Evolutionary conservation across 1,140 invertebrate genomes (phyloP).

Genomic region (Berghia stephanieae): DNA sequence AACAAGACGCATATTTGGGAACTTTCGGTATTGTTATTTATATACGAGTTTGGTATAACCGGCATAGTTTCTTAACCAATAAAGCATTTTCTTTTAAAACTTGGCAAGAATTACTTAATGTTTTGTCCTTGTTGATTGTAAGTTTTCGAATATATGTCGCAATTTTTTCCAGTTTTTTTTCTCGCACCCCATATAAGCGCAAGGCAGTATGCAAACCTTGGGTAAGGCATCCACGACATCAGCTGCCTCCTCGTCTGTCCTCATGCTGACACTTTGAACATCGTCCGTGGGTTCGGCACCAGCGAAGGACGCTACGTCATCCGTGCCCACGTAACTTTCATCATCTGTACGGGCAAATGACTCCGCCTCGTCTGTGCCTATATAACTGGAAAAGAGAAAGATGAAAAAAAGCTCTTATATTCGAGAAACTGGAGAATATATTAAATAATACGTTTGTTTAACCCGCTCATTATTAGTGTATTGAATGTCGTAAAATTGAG

Average conservation of each 20-base stretch:
- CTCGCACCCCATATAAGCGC: neutral
- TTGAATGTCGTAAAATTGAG: too few species aligned
- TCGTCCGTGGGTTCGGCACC: conserved; percentile 39
- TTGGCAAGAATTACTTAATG: too few species aligned
- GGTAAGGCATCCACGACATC: conserved; percentile 66
- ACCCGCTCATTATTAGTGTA: neutral
- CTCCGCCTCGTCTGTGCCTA: conserved; percentile 48
- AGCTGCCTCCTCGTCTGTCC: conserved; percentile 64
- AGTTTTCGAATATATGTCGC: too few species aligned
- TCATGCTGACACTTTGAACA: conserved; percentile 39
- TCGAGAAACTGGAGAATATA: neutral
- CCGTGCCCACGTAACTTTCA: conserved; percentile 52
- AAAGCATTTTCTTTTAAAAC: too few species aligned
- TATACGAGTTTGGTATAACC: too few species aligned
- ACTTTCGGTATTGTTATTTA: too few species aligned
- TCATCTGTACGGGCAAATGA: conserved; percentile 55
- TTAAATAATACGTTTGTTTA: neutral
- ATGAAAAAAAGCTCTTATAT: neutral
- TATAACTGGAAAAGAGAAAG: conserved; percentile 39
- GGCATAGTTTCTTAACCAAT: too few species aligned
- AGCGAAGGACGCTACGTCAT: conserved; percentile 63
- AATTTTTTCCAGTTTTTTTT: too few species aligned
- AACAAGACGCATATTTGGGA: too few species aligned
- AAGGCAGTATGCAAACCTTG: conserved; percentile 50
- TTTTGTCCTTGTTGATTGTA: too few species aligned